Percentiles rank a stretch among this genome's conserved stretches.
phyloP scores from a whole-genome alignment of 2,888 invertebrate genomes.

The Nomada fabriciana region DNA sequence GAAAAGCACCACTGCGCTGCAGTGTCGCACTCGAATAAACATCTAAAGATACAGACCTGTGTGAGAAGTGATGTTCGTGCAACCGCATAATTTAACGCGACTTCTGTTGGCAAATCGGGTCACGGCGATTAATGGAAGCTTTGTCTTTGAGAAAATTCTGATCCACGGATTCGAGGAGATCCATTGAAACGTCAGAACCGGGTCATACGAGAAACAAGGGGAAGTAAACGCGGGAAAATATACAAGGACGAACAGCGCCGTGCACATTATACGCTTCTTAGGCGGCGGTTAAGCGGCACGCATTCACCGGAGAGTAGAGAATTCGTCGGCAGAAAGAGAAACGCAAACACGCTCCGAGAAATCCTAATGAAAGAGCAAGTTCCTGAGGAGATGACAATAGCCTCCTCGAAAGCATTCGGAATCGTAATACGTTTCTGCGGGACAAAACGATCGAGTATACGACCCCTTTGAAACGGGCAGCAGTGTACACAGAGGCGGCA shows the following conservation, averaged over 20 bases:
- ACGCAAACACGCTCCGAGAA: constrained; percentile 56
- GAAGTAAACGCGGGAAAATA: constrained; percentile 29
- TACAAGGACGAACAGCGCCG: constrained; percentile 14
- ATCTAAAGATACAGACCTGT: neutral
- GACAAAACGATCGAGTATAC: constrained; percentile 46
- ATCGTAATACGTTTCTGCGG: constrained; percentile 50
- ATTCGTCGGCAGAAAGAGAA: constrained; percentile 50
- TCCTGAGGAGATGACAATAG: constrained; percentile 43
- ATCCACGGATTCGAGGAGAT: neutral
- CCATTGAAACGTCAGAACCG: neutral
- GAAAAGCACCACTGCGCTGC: constrained; percentile 1
- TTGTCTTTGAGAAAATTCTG: constrained; percentile 5
- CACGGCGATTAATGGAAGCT: constrained; percentile 39
- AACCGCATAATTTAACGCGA: constrained; percentile 9
- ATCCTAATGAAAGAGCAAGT: constrained; percentile 56
- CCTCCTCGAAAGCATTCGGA: constrained; percentile 48
- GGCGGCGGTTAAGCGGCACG: constrained; percentile 47
- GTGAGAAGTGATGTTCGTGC: constrained; percentile 5
- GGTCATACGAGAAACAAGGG: constrained; percentile 24
- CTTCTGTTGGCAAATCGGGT: constrained; percentile 39
- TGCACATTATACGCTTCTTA: constrained; percentile 43
- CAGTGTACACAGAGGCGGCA: constrained; percentile 29
- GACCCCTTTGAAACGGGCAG: constrained; percentile 40
- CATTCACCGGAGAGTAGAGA: constrained; percentile 43
- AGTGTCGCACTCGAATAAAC: constrained; percentile 4